Evolutionary conservation across 2,113 vertebrate species (phyloP), one percentile per base, ranked within the genome.

Genomic region (Herpailurus yagouaroundi): DNA sequence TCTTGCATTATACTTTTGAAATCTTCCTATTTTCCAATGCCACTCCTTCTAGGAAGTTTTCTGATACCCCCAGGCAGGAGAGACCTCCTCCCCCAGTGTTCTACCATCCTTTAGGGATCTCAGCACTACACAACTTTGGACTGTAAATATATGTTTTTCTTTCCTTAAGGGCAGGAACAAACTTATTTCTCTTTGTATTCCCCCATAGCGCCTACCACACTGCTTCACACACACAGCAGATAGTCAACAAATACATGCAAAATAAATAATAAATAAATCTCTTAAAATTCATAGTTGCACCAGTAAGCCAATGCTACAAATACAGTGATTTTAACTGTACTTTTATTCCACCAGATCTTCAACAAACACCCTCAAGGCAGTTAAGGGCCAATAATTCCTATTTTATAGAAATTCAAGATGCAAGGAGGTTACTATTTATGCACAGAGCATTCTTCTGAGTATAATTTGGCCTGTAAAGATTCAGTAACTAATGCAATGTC

Each of bases 201-300:
- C 55, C 57, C 31, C 19, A 89, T 0, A 89, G 41, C 1, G 0
- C 18, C 80, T 36, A 50, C 33, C 48, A 63, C 31, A 45, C 18
- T 64, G 55, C 52, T 91, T 74, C 57, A 52, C 15, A 89, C 15
- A 81, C 2, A 66, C 29, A 48, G 31, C 69, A 73, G 29, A 60
- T 0, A 52, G 27, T 55, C 52, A 82, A 88, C 13, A 68, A 71
- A 90, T 50, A 63, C n/a, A 71, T 82, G 69, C 16, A 92, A 91
- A 77, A 68, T 81, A 94, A 92, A 85, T 83, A 95, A 93, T 89
- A 95, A 94, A 80, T 97, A 92, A 74, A 92, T 96, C 57, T 93
- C 71, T 94, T 77, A 95, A 97, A 89, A 94, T 94, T 97, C 84
- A 88, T 4, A 80, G 76, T 77, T 64, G 66, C 52, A 97, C 63